Conservation (phyloP, 2,113 vertebrate species). For the Gorsachius goisagi region DNA sequence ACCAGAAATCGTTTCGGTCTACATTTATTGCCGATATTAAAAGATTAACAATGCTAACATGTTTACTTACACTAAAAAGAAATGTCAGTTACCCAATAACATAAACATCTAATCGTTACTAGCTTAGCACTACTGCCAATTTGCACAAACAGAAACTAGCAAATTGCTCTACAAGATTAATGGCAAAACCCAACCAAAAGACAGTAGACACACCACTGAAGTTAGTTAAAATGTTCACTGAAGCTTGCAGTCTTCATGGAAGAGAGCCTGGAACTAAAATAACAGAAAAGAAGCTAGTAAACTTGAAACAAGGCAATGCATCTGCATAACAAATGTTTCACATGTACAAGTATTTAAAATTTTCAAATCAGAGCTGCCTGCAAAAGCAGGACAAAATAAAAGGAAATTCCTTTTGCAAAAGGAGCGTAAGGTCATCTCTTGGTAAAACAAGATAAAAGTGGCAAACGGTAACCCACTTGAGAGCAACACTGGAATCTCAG, state of each 20-base stretch:
- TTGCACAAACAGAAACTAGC: conserved; percentile 30
- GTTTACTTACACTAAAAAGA: conserved; percentile 49
- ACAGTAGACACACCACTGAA: conserved; percentile 63
- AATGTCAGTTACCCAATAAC: conserved; percentile 38
- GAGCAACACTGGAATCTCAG: conserved; percentile 20
- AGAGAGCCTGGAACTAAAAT: conserved; percentile 72
- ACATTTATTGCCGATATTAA: conserved; percentile 73
- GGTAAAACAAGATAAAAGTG: background rate
- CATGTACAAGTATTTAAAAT: background rate
- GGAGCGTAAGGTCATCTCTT: background rate
- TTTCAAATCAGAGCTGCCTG: background rate
- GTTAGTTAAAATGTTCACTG: conserved; percentile 64
- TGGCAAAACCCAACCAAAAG: conserved; percentile 54
- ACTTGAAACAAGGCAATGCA: background rate
- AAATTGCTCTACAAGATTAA: conserved; percentile 50
- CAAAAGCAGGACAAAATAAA: background rate
- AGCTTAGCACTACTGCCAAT: conserved; percentile 35
- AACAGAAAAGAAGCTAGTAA: conserved; percentile 70
- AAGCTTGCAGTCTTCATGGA: conserved; percentile 67
- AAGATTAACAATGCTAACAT: conserved; percentile 56
- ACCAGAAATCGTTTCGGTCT: conserved; percentile 9
- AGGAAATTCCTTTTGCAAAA: background rate
- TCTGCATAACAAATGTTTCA: background rate
- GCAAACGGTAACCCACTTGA: background rate
- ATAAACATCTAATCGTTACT: conserved; percentile 38